Evolutionary conservation across 2,888 invertebrate genomes (phyloP).

Genomic region (Meta bourneti): DNA sequence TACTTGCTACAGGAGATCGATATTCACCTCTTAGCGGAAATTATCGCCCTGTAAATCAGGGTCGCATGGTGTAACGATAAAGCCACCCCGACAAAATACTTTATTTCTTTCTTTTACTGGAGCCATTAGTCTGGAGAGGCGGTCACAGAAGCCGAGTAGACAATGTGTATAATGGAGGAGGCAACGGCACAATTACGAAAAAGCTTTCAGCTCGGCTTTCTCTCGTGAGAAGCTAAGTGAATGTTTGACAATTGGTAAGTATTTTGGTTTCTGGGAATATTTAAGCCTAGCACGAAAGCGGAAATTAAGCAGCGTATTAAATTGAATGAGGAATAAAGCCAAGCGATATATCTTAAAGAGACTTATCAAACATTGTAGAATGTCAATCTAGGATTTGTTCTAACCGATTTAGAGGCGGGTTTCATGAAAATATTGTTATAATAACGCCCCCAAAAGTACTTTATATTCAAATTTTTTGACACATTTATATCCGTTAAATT

Average conservation of each 20-base stretch:
- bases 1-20: conserved; percentile 20
- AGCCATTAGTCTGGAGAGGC: conserved; percentile 13
- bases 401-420: no score
- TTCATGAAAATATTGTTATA: no score
- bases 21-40: conserved; percentile 25
- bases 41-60: conserved; percentile 48
- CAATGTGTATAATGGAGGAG: not conserved
- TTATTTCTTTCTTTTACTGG: conserved; percentile 12
- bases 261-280: not conserved
- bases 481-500: no score
- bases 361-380: no score
- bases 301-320: not conserved
- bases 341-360: no score
- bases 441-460: no score
- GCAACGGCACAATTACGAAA: not conserved
- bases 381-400: no score
- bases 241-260: not conserved
- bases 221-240: not conserved
- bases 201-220: not conserved
- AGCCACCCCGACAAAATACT: conserved; percentile 1
- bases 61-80: conserved; percentile 11
- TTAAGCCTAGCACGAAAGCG: not conserved
- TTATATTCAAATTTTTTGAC: no score
- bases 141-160: not conserved
- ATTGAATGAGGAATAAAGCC: not conserved